Base-by-base conservation (phyloP, 2,888 invertebrate species). In the Muscina levida region DNA sequence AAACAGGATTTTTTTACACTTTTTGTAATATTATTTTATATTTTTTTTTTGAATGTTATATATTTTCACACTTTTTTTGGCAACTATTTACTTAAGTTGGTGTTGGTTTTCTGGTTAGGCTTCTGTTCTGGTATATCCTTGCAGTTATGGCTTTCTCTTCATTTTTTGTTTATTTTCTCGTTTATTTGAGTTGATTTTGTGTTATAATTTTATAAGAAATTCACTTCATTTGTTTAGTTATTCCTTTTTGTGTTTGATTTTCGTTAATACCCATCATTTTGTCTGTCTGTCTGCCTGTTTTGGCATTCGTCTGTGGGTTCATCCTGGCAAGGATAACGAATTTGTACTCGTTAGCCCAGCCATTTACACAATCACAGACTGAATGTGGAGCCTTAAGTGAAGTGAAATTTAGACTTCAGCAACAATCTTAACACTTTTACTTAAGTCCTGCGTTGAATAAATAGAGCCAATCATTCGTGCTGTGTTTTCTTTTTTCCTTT, bases 241-340 rank as follows among this genome's bases (percentile, higher is more conserved):
- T 65, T 65, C 5, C 17, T 4, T 44, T 71, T 72, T 70, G 11
- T 77, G 59, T 80, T 80, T 80, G 80, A 77, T 71, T 73, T 67
- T 66, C 70, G 70, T 77, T 80, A 77, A 48, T 76, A 66, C 10
- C n/a, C 37, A 3, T 17, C 11, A n/a, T 39, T 66, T 2, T 22
- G 19, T 3, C 22, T 3, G 19, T 39, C 15, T 39, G 59, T 59
- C 57, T 59, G 59, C 39, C 42, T 22, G 24, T 46, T 10, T 22
- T 48, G 2, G 37, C 37, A n/a, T n/a, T n/a, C n/a, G n/a, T 48
- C 19, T n/a, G 48, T n/a, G 46, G 15, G 46, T 46, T 10, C 10
- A 15, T 46, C 15, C 46, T 15, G 17, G 19, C 24, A 62, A 62
- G 44, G 39, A 15, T 68, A 56, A 56, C 65, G 42, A 59, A 44